Percentiles rank a stretch among this genome's conserved stretches.
phyloP scores from a whole-genome alignment of 2,113 vertebrate species.

The Motacilla tschutschensis region DNA sequence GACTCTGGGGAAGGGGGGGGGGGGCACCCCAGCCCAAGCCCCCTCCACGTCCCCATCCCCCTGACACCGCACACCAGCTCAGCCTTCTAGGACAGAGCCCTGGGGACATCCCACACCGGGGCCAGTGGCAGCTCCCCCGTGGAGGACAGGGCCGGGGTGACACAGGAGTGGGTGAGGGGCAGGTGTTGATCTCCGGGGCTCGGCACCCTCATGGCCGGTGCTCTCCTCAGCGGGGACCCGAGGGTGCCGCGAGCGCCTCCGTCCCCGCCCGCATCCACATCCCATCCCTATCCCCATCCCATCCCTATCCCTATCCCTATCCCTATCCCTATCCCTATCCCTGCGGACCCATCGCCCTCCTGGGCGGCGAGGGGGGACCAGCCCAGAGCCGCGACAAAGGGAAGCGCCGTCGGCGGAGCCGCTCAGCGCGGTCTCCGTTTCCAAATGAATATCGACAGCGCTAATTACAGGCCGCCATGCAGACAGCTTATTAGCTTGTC shows the following conservation, averaged over 20 bases:
- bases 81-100: neutral
- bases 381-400: neutral
- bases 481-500: conserved; percentile 56
- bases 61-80: neutral
- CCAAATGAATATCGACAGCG: conserved; percentile 61
- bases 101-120: accelerated
- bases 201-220: accelerated
- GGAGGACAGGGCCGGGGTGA: accelerated
- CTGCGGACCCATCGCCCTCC: neutral
- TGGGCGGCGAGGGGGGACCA: neutral
- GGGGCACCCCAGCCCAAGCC: neutral
- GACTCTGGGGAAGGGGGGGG: neutral
- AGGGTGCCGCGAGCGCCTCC: accelerated
- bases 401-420: neutral
- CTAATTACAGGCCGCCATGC: conserved; percentile 62
- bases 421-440: neutral
- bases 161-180: accelerated
- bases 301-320: neutral
- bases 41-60: accelerated
- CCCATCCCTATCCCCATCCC: neutral
- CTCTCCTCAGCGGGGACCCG: accelerated
- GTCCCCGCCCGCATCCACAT: accelerated
- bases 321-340: neutral
- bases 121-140: accelerated
- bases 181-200: neutral